Conservation (phyloP, 2,113 vertebrate genomes). For the Sula dactylatra region DNA sequence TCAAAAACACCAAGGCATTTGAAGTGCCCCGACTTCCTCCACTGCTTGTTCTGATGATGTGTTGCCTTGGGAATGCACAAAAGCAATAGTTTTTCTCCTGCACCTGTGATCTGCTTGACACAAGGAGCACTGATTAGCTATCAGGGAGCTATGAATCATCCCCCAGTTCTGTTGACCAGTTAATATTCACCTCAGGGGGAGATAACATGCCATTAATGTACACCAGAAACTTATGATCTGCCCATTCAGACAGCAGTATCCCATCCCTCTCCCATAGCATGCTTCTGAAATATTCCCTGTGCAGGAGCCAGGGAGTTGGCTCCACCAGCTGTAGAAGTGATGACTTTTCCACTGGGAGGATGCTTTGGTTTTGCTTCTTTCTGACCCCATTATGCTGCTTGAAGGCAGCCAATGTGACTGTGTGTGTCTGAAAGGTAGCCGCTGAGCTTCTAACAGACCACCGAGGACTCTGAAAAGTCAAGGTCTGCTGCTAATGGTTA, state of each 20-base stretch:
- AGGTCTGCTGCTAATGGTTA: background rate
- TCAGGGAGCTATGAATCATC: background rate
- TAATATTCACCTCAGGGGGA: background rate
- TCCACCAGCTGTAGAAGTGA: background rate
- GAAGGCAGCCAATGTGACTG: rapidly evolving
- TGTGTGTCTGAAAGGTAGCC: background rate
- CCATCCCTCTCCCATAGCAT: background rate
- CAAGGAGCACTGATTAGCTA: background rate
- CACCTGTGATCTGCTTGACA: background rate
- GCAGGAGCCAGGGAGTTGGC: background rate
- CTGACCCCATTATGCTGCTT: background rate
- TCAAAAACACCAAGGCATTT: background rate
- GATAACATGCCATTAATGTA: background rate
- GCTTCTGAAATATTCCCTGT: background rate
- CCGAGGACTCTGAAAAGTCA: background rate
- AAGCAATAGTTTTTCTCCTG: background rate
- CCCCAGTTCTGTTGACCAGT: background rate
- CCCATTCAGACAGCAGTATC: background rate
- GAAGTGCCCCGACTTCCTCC: background rate
- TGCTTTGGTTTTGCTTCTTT: background rate
- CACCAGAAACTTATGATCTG: background rate
- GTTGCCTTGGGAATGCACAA: background rate
- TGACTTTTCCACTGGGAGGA: background rate
- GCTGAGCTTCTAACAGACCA: background rate
- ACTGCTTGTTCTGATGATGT: background rate